Conservation (phyloP, 2,113 vertebrate genomes). For the Rhinopomastus cyanomelas region DNA sequence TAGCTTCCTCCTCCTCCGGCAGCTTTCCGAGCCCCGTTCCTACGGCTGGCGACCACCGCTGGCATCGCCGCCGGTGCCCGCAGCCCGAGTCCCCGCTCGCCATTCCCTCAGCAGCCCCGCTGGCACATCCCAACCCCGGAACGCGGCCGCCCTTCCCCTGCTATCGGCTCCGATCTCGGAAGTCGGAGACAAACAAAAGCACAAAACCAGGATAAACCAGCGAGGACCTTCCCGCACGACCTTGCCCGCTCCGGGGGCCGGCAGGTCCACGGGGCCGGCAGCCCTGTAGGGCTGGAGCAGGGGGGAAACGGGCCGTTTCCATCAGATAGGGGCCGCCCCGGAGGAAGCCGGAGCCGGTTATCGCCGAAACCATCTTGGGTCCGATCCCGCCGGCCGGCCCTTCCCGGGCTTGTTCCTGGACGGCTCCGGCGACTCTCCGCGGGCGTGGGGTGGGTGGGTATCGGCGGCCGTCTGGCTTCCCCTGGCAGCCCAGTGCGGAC, state of each 20-base stretch:
- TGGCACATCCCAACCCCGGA: not conserved
- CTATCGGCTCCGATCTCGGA: not conserved
- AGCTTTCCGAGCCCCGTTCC: no score
- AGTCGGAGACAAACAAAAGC: constrained; percentile 1
- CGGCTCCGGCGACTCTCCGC: not conserved
- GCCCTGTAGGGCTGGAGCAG: not conserved
- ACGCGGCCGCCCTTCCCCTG: not conserved
- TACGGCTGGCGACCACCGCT: no score
- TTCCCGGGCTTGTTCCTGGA: constrained; percentile 5
- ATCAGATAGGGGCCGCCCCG: constrained; percentile 1
- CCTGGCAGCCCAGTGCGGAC: no score
- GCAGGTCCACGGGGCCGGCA: not conserved
- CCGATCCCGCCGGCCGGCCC: not conserved
- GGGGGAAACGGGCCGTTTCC: constrained; percentile 41
- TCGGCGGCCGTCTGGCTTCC: not conserved
- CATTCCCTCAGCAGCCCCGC: not conserved
- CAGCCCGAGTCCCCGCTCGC: no score
- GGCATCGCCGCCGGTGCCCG: no score
- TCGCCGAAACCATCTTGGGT: constrained; percentile 6
- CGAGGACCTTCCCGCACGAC: not conserved
- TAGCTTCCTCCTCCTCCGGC: no score
- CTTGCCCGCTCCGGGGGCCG: not conserved
- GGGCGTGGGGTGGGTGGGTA: not conserved
- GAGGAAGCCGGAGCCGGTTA: constrained; percentile 20
- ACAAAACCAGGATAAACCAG: constrained; percentile 38